These are phyloP conservation scores for Etia nguti DNA, from an alignment of 2,113 vertebrate genomes.

Conservation along the genomic window DNA sequence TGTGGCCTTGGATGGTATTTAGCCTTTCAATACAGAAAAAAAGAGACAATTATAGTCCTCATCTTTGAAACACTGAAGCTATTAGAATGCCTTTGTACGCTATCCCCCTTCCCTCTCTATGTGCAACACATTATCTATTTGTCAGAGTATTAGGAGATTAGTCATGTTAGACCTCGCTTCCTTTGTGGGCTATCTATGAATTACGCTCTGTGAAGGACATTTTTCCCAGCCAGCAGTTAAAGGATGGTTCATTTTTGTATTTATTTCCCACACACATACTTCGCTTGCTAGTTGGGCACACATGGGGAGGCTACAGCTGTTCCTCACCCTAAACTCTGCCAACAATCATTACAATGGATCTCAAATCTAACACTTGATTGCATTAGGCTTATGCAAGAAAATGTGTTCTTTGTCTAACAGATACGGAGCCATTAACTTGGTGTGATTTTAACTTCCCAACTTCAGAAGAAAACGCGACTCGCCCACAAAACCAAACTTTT, in stretches of 20 bases:
- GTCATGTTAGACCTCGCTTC: conserved; percentile 44
- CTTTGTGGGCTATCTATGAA: conserved; percentile 52
- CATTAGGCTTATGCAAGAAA: conserved; percentile 6
- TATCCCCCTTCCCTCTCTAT: background rate
- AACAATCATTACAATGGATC: conserved; percentile 27
- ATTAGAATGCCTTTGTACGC: conserved; percentile 25
- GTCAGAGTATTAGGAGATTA: conserved; percentile 65
- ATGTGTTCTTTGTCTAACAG: conserved; percentile 36
- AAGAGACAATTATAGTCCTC: conserved; percentile 7
- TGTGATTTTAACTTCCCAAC: conserved; percentile 11
- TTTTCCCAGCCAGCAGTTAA: conserved; percentile 30
- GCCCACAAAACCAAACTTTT: conserved; percentile 35
- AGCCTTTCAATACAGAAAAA: background rate
- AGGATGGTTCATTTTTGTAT: conserved; percentile 38
- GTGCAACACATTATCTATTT: conserved; percentile 47
- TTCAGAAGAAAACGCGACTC: background rate
- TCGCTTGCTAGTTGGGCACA: conserved; percentile 15
- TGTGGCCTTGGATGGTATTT: conserved; percentile 11
- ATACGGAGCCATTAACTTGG: conserved; percentile 4
- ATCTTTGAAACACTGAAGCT: conserved; percentile 14
- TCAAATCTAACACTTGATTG: conserved; percentile 25
- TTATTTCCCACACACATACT: conserved; percentile 38
- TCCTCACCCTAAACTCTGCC: conserved; percentile 36
- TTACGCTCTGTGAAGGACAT: conserved; percentile 51
- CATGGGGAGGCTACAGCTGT: conserved; percentile 48